A percentile compares a stretch with the other conserved stretches of the same genome.
These are phyloP conservation scores for Microctonus aethiopoides DNA, from an alignment of 2,888 invertebrate genomes.

Conservation along the genomic window DNA sequence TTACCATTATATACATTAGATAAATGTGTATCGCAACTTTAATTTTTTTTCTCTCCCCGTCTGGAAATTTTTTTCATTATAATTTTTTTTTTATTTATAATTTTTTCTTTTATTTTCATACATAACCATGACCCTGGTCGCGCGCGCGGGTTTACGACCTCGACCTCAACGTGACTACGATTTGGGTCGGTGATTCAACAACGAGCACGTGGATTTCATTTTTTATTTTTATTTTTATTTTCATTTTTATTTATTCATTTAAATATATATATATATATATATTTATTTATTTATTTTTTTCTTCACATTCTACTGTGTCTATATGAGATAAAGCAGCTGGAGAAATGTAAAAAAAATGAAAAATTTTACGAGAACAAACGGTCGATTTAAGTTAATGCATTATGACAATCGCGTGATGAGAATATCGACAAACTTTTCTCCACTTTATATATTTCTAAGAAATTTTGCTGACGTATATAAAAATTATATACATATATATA, in stretches of 20 bases:
- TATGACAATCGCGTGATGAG: constrained; percentile 22
- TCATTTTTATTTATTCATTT: too few relatives aligned
- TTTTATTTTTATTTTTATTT: constrained; percentile 11
- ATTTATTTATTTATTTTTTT: too few relatives aligned
- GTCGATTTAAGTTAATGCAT: constrained; percentile 26
- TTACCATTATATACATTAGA: neutral
- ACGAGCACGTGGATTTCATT: constrained; percentile 15
- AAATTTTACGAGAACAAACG: constrained; percentile 26
- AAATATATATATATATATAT: too few relatives aligned
- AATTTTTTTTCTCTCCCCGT: neutral
- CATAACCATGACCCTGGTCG: constrained; percentile 10
- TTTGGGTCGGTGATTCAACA: constrained; percentile 18
- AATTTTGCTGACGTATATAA: constrained; percentile 18
- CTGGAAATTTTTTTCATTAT: neutral
- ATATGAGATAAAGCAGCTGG: neutral
- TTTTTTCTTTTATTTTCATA: neutral
- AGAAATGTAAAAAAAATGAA: neutral
- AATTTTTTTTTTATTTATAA: constrained; percentile 11
- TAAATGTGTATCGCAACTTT: too few relatives aligned
- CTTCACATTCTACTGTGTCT: neutral
- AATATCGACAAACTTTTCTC: constrained; percentile 15
- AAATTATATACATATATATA: neutral
- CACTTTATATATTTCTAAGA: neutral
- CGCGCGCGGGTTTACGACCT: constrained; percentile 12
- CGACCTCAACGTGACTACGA: constrained; percentile 22